phyloP scores from a whole-genome alignment of 1,140 invertebrate genomes.

The Drosophila tristis region DNA sequence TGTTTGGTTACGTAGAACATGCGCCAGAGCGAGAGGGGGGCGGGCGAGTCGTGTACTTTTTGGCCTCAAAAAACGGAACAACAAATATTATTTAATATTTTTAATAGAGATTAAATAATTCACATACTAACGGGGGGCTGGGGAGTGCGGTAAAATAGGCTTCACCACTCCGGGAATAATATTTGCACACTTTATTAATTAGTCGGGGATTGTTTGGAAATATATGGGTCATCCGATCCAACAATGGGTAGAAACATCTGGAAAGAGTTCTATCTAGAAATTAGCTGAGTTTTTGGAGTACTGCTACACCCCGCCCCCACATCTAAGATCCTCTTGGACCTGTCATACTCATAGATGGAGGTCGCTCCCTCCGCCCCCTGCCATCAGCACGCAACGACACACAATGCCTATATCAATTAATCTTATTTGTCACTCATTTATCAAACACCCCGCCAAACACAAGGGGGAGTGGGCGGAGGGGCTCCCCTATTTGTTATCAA shows the following conservation, averaged over 20 bases:
- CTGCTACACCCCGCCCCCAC: conserved; percentile 1
- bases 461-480: too few species aligned
- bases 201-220: conserved; percentile 35
- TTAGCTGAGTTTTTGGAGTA: too few species aligned
- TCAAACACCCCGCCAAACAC: conserved; percentile 48
- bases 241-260: too few species aligned
- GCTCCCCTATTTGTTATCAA: conserved; percentile 68
- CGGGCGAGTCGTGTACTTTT: conserved; percentile 29
- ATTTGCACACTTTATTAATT: conserved; percentile 52
- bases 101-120: conserved; percentile 56
- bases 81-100: conserved; percentile 74
- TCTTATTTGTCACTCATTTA: conserved; percentile 81
- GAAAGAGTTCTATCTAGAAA: too few species aligned
- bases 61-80: conserved; percentile 69
- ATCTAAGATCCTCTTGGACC: conserved; percentile 75
- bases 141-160: conserved; percentile 11
- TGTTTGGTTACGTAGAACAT: conserved; percentile 72
- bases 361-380: conserved; percentile 9
- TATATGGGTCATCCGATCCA: conserved; percentile 14
- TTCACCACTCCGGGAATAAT: conserved; percentile 19
- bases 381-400: background rate
- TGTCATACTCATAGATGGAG: conserved; percentile 59
- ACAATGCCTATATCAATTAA: conserved; percentile 74
- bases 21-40: conserved; percentile 27
- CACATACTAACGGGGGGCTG: background rate